phyloP scores from a whole-genome alignment of 2,797 vertebrate genomes.

The Ibycter americanus region DNA sequence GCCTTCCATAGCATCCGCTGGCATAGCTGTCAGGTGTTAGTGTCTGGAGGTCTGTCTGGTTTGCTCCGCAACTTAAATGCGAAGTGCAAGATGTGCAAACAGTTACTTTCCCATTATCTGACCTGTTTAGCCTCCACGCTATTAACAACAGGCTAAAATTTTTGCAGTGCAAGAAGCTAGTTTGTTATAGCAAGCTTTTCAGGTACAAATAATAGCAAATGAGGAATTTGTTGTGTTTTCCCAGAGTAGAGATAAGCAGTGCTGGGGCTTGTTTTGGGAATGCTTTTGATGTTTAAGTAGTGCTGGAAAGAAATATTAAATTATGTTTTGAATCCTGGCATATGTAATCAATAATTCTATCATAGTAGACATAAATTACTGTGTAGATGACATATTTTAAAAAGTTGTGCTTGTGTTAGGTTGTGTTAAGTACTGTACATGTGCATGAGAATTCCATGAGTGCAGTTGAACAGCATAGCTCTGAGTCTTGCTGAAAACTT shows the following conservation, averaged over 20 bases:
- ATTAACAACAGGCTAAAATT: neutral
- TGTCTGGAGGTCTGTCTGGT: neutral
- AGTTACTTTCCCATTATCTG: neutral
- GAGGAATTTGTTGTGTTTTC: neutral
- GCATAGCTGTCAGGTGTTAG: neutral
- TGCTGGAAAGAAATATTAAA: neutral
- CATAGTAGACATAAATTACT: neutral
- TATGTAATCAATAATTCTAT: neutral
- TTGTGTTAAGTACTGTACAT: neutral
- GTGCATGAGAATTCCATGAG: neutral
- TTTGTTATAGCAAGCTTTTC: slow-evolving; percentile 19
- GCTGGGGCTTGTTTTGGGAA: neutral
- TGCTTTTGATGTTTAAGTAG: neutral
- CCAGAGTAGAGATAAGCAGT: neutral
- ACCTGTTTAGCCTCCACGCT: neutral
- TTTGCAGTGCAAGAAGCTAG: neutral
- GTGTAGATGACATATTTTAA: neutral
- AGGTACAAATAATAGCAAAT: neutral
- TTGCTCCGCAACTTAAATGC: neutral
- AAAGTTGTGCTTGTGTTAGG: neutral
- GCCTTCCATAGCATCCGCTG: neutral
- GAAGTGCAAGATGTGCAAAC: neutral
- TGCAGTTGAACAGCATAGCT: neutral
- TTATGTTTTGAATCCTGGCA: neutral
- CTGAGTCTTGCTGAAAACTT: neutral